These are phyloP conservation scores for Meta bourneti DNA, from an alignment of 2,888 invertebrate species.

Conservation along the genomic window DNA sequence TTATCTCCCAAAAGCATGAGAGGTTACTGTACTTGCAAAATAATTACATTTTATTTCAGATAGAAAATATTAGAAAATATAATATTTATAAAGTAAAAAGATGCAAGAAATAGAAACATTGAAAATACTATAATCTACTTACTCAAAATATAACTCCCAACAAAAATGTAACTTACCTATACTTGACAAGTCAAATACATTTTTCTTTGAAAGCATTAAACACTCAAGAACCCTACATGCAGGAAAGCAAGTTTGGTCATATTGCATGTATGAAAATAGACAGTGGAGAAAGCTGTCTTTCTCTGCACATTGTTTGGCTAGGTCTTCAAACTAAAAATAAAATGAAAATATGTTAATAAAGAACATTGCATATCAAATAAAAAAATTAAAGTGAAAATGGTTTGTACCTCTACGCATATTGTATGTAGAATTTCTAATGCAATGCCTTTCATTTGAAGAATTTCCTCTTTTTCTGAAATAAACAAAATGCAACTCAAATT, in stretches of 20 bases:
- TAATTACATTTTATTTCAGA: too few relatives aligned
- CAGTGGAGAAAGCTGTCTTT: slow-evolving; percentile 48
- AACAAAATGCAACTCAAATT: slow-evolving; percentile 12
- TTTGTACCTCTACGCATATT: slow-evolving; percentile 51
- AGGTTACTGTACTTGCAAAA: too few relatives aligned
- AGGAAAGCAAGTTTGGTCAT: slow-evolving; percentile 65
- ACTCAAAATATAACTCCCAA: background rate
- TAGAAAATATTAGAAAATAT: too few relatives aligned
- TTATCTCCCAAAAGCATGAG: too few relatives aligned
- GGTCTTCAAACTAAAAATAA: slow-evolving; percentile 62
- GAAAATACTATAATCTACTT: background rate
- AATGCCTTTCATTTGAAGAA: slow-evolving; percentile 58
- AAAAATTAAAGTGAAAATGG: slow-evolving; percentile 5
- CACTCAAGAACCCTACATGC: slow-evolving; percentile 70
- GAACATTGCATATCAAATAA: background rate
- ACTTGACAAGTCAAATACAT: slow-evolving; percentile 59
- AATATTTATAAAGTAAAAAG: too few relatives aligned
- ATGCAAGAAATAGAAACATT: background rate
- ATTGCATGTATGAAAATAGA: slow-evolving; percentile 70
- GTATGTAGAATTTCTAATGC: slow-evolving; percentile 65
- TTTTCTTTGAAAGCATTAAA: slow-evolving; percentile 62
- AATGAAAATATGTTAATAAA: background rate
- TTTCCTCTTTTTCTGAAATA: slow-evolving; percentile 52
- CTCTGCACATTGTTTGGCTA: slow-evolving; percentile 31
- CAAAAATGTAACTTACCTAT: slow-evolving; percentile 45